A percentile compares a stretch with the other conserved stretches of the same genome.
Conservation (phyloP, 2,888 invertebrate species). For the Parochlus steinenii region DNA sequence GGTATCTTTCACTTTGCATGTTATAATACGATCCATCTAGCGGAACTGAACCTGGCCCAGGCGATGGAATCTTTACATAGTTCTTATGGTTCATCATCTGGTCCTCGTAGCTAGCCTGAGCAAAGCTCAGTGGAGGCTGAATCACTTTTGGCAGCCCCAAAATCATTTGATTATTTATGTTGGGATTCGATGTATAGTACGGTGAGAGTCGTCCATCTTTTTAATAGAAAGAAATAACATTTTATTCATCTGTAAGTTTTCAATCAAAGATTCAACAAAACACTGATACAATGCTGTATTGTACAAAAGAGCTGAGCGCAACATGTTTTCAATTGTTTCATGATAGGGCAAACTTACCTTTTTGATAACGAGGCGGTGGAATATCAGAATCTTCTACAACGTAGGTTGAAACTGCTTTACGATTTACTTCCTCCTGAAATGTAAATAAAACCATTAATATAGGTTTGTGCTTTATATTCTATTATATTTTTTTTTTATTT, state of each 20-base stretch:
- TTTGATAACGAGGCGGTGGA: conserved; percentile 41
- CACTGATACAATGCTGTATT: too few species aligned
- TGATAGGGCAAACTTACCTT: too few species aligned
- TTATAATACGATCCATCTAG: conserved; percentile 66
- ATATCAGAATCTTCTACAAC: conserved; percentile 34
- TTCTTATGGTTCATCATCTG: conserved; percentile 11
- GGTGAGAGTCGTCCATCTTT: conserved; percentile 10
- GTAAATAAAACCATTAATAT: too few species aligned
- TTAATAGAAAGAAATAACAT: conserved; percentile 12
- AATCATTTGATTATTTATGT: too few species aligned
- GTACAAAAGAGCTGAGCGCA: too few species aligned
- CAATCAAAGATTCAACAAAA: too few species aligned
- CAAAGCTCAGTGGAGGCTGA: conserved; percentile 11
- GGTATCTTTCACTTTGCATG: conserved; percentile 59
- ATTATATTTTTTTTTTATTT: too few species aligned
- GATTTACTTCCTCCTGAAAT: conserved; percentile 21
- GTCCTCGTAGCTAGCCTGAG: conserved; percentile 9
- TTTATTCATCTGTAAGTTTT: too few species aligned
- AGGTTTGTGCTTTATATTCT: too few species aligned
- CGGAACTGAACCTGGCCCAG: conserved; percentile 60
- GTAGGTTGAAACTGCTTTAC: conserved; percentile 43
- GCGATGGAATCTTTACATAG: conserved; percentile 33
- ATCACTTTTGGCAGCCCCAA: too few species aligned
- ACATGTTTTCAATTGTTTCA: too few species aligned
- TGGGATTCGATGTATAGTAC: conserved; percentile 6